These are phyloP conservation scores for Scylla paramamosain DNA, from an alignment of 1,140 invertebrate species.

Conservation along the genomic window DNA sequence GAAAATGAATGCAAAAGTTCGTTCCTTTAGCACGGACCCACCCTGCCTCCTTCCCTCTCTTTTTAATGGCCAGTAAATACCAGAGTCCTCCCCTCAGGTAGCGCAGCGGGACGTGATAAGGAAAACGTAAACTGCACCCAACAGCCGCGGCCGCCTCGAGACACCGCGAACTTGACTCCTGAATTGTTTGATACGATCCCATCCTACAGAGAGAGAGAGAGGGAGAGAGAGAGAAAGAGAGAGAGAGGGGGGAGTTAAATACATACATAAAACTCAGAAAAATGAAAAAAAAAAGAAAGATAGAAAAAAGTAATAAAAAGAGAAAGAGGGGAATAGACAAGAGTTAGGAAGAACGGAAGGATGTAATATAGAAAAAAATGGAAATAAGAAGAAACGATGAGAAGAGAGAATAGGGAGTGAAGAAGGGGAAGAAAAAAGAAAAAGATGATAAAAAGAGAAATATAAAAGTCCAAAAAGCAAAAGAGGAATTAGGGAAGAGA, in stretches of 20 bases:
- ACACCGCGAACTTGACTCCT: not conserved
- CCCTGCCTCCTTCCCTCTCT: not conserved
- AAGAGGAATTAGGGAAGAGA: too few relatives aligned
- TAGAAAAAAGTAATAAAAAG: not conserved
- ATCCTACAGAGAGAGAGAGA: not conserved
- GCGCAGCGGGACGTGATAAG: not conserved
- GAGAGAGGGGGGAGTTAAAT: not conserved
- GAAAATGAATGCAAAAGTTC: too few relatives aligned
- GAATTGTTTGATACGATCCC: not conserved
- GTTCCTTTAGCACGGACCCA: not conserved
- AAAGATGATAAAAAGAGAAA: not conserved
- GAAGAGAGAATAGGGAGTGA: not conserved
- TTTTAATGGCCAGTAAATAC: conserved; percentile 12
- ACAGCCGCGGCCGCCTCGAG: not conserved
- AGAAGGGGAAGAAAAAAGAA: too few relatives aligned
- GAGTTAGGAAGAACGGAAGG: not conserved
- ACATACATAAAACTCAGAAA: too few relatives aligned
- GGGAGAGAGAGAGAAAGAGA: not conserved
- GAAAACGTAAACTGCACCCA: not conserved
- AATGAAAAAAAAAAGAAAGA: too few relatives aligned
- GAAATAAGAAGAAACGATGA: not conserved
- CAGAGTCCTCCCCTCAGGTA: not conserved
- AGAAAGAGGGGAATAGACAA: not conserved
- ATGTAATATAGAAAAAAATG: not conserved
- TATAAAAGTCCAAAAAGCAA: not conserved